Percentiles rank a stretch among this genome's conserved stretches.
phyloP scores from a whole-genome alignment of 2,797 vertebrate genomes.

The Sylvia borin region DNA sequence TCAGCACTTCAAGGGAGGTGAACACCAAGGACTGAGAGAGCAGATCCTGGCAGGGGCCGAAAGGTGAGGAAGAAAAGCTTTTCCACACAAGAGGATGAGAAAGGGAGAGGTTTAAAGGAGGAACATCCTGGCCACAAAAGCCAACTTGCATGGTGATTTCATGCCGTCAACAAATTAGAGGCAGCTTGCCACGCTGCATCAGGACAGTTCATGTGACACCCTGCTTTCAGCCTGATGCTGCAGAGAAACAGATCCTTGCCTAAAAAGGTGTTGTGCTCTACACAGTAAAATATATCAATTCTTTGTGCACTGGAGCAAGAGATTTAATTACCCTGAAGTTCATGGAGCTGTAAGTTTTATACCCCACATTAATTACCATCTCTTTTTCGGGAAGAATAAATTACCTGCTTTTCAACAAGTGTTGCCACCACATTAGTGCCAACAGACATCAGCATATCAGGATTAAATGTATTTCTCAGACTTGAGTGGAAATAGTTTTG shows the following conservation, averaged over 20 bases:
- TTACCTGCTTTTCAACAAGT: conserved; percentile 2
- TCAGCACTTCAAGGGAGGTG: conserved; percentile 26
- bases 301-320: neutral
- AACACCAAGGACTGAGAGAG: neutral
- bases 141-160: neutral
- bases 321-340: conserved; percentile 31
- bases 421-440: neutral
- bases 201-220: neutral
- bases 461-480: conserved; percentile 4
- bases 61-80: conserved; percentile 6
- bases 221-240: neutral
- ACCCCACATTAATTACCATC: neutral
- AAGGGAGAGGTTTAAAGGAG: neutral
- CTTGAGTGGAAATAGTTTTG: neutral
- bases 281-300: neutral
- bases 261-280: neutral
- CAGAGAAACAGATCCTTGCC: neutral
- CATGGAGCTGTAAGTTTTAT: neutral
- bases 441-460: neutral
- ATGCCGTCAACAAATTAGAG: neutral
- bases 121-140: neutral
- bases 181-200: neutral
- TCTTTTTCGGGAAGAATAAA: neutral
- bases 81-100: neutral
- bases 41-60: neutral